These are phyloP conservation scores for Chiloscyllium punctatum DNA, from an alignment of 2,797 vertebrate genomes.

Conservation along the genomic window DNA sequence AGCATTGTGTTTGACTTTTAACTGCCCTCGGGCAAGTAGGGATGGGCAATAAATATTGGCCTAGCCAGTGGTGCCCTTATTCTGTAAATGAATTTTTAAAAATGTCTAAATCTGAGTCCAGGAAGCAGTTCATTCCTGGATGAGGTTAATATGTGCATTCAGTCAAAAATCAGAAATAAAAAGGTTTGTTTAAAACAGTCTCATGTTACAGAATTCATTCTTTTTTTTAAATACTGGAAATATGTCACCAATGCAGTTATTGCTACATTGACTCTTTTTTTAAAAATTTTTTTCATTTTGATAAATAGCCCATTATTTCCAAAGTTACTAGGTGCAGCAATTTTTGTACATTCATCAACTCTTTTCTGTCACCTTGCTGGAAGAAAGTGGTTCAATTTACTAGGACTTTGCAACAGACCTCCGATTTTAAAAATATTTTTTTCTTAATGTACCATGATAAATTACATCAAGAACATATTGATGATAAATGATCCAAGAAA, in stretches of 20 bases:
- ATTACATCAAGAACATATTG: neutral
- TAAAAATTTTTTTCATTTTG: neutral
- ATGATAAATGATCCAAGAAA: neutral
- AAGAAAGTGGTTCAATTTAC: neutral
- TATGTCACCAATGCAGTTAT: neutral
- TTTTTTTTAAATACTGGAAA: neutral
- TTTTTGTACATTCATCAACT: neutral
- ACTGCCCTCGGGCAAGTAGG: too few relatives aligned
- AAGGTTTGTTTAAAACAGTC: neutral
- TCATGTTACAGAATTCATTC: neutral
- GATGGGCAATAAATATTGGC: too few relatives aligned
- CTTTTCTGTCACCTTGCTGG: neutral
- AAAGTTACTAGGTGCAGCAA: neutral
- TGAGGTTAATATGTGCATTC: neutral
- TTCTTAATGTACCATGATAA: neutral
- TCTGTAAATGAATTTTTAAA: too few relatives aligned
- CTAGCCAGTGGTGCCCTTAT: too few relatives aligned
- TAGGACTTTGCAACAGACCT: neutral
- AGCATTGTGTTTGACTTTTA: too few relatives aligned
- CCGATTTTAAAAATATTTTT: neutral
- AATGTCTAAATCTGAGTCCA: neutral
- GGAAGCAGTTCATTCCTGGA: neutral
- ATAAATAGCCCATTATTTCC: constrained; percentile 6
- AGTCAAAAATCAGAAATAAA: neutral
- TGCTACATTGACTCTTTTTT: neutral